Base-by-base conservation (phyloP, 2,113 vertebrate species). In the Megaceryle torquata region DNA sequence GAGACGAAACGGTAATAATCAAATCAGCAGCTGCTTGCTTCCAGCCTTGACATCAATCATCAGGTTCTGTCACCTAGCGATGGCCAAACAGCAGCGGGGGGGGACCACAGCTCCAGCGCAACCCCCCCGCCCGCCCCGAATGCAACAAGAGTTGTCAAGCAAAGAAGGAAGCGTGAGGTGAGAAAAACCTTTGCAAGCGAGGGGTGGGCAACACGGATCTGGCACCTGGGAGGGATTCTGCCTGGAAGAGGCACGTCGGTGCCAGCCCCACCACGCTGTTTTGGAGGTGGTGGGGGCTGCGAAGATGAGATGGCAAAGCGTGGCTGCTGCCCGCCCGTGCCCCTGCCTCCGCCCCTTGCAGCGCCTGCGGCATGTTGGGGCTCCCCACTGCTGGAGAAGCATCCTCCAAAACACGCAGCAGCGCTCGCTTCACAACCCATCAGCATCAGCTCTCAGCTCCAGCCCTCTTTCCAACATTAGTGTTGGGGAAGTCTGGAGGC, bases 1-100 rank as follows among this genome's bases (percentile, higher is more conserved):
- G 77, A 95, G 95, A 97, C 79, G 95, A 97, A 98, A 98, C 31
- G 83, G 90, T 48, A 96, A 95, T 94, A 96, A 97, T 95, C 95
- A 93, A 97, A 98, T 86, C 94, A 97, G 94, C 95, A 98, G 97
- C 97, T 98, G 96, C 93, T 97, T 81, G 91, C 95, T 91, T 96
- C 78, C 80, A 92, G 95, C 82, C 92, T 90, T 88, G 69, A 91
- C 94, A 97, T 96, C 91, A 72, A 96, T 96, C 96, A 93, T 59
- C 65, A 57, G 85, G 93, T 96, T 22, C 83, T 46, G 91, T 76
- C 84, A 39, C 76, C 48, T 56, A 69, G 88, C 56, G 37, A 48
- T 82, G 95, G 94, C 93, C 96, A 97, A 97, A 91, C 28, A 94
- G 86, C 80, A 53, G 60, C 28, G 84, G 89, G 41, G 41, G 64